Evolutionary conservation across 2,797 vertebrate species (phyloP).

Genomic region (Caiman crocodilus): DNA sequence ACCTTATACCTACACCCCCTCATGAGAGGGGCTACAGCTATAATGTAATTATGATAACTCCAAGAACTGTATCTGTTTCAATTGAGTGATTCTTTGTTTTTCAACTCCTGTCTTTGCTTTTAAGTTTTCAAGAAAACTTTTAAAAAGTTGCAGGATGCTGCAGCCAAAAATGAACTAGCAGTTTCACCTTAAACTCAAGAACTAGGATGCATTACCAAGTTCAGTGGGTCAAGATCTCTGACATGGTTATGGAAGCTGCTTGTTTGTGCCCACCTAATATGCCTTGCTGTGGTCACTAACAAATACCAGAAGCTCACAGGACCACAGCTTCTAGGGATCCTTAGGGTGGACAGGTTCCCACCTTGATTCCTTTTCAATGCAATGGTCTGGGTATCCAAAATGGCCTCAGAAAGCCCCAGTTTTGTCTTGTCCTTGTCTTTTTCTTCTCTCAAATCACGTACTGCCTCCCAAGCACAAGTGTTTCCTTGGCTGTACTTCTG

Average conservation of each 20-base stretch:
- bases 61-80: slow-evolving; percentile 42
- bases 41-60: slow-evolving; percentile 65
- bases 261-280: fast-evolving
- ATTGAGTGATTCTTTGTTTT: slow-evolving; percentile 36
- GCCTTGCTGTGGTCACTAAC: neutral
- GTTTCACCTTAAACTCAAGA: neutral
- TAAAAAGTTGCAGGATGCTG: neutral
- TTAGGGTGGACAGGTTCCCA: neutral
- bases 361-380: neutral
- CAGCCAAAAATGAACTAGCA: neutral
- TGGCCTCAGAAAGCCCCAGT: too few relatives aligned
- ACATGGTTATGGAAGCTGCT: neutral
- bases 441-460: neutral
- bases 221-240: neutral
- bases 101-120: slow-evolving; percentile 20
- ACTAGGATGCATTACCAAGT: neutral
- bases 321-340: neutral
- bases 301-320: neutral
- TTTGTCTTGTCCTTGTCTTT: too few relatives aligned
- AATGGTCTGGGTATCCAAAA: too few relatives aligned
- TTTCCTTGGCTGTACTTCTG: neutral
- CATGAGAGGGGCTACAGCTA: neutral
- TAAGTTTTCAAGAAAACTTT: neutral
- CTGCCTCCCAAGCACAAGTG: neutral
- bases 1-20: too few relatives aligned